Evolutionary conservation across 2,888 invertebrate genomes (phyloP), one percentile per base, ranked within the genome.

Genomic region (Linyphia triangularis): DNA sequence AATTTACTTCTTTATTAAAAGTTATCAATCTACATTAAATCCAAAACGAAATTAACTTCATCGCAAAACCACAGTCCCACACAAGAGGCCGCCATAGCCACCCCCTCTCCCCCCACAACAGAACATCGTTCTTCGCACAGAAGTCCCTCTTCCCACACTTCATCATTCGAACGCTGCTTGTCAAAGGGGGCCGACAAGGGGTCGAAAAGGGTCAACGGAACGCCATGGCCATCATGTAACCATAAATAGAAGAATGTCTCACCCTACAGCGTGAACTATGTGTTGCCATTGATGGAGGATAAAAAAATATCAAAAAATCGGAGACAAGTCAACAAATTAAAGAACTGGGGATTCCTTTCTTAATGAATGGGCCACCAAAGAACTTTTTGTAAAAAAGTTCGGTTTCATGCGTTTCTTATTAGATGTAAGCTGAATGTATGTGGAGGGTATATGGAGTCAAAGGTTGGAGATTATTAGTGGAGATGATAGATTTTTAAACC

Each of bases 131-230:
- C 28, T 6, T 13, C 28, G 28, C 26, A 67, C 78, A 79, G 67
- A 79, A 51, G 67, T 51, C 19, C 24, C 10, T 43, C 43, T 79
- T 79, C 79, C 65, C 79, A 79, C 67, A 79, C 79, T 79, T 30
- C 63, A 79, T 79, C 79, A 79, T 51, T 30, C 43, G 13, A 67
- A 67, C 51, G 67, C 30, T 22, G 51, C 51, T 67, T 65, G 43
- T 67, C 61, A 40, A 51, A 40, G 13, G 26, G 37, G 22, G 30
- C 30, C 65, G 61, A 26, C 43, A 24, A 26, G 77, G 79, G 79
- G 72, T 67, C 79, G 33, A 16, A 22, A 30, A 30, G 78, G 79
- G 65, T 79, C 65, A 51, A 24, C 30, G 79, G 63, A 77, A 37
- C 40, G 24, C 57, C 43, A 9, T 26, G 67, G 19, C 33, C 43